phyloP scores from a whole-genome alignment of 2,797 vertebrate species.

The Acipenser oxyrinchus region DNA sequence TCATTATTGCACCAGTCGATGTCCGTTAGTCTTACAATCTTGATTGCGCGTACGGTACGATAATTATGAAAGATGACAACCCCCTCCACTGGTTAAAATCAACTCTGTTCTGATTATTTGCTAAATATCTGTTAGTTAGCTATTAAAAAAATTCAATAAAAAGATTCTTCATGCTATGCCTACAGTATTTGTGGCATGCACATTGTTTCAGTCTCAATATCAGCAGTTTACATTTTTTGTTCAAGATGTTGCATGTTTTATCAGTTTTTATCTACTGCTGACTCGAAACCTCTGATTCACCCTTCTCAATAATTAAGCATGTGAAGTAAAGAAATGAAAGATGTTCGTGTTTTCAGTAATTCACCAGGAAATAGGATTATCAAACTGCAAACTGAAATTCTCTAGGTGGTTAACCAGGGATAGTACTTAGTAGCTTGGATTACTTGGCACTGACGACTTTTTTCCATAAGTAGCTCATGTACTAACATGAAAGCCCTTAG shows the following conservation, averaged over 20 bases:
- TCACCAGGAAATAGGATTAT: slow-evolving; percentile 32
- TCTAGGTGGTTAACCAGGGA: slow-evolving; percentile 31
- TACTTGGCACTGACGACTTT: slow-evolving; percentile 31
- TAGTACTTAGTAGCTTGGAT: slow-evolving; percentile 41
- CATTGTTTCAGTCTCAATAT: too few species aligned
- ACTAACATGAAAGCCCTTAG: slow-evolving; percentile 24
- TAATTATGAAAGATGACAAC: too few species aligned
- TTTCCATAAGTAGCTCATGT: slow-evolving; percentile 36
- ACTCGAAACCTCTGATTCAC: slow-evolving; percentile 3
- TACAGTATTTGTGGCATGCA: too few species aligned
- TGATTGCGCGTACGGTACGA: too few species aligned
- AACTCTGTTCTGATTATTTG: too few species aligned
- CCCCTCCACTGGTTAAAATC: too few species aligned
- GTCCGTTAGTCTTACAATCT: too few species aligned
- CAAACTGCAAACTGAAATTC: slow-evolving; percentile 25
- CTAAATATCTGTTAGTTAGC: too few species aligned
- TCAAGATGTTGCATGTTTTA: not conserved
- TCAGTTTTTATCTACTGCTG: not conserved
- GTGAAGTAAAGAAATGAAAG: slow-evolving; percentile 4
- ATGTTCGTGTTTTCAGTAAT: slow-evolving; percentile 12
- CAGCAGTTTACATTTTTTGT: not conserved
- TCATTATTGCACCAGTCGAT: too few species aligned
- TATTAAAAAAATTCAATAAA: too few species aligned
- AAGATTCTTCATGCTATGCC: too few species aligned
- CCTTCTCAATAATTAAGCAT: not conserved